Percentiles rank a stretch among this genome's conserved stretches.
These are phyloP conservation scores for Cossypha niveicapilla DNA, from an alignment of 2,797 vertebrate species.

Conservation along the genomic window DNA sequence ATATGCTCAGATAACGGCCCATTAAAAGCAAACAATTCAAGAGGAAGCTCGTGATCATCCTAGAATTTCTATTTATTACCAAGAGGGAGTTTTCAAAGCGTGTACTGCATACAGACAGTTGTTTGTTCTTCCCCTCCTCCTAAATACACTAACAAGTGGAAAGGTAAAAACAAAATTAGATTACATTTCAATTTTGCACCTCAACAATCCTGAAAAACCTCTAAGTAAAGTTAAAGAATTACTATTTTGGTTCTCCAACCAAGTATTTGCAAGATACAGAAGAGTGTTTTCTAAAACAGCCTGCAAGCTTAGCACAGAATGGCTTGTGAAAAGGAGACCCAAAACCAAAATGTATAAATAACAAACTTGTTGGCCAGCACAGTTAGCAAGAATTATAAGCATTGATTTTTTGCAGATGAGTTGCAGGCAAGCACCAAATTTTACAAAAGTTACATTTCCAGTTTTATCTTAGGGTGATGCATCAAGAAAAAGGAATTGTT, in stretches of 20 bases:
- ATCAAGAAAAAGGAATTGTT: not conserved
- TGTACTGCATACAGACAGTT: not conserved
- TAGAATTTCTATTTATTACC: not conserved
- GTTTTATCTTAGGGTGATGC: not conserved
- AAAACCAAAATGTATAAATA: not conserved
- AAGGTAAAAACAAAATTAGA: not conserved
- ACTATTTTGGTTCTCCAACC: not conserved
- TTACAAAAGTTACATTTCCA: not conserved
- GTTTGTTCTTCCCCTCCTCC: not conserved
- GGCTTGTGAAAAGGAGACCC: not conserved
- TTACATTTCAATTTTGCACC: not conserved
- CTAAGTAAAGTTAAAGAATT: not conserved
- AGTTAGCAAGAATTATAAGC: not conserved
- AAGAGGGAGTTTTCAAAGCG: not conserved
- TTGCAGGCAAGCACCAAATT: not conserved
- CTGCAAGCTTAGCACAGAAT: not conserved
- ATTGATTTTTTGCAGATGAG: not conserved
- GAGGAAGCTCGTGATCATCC: not conserved
- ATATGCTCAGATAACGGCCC: not conserved
- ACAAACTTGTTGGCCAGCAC: not conserved
- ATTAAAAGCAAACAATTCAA: not conserved
- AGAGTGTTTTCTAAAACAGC: not conserved
- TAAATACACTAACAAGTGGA: not conserved
- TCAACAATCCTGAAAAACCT: not conserved
- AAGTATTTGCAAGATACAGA: not conserved